Base-by-base conservation (phyloP, 2,888 invertebrate species). In the Galeopsomyia nigrocyanea region DNA sequence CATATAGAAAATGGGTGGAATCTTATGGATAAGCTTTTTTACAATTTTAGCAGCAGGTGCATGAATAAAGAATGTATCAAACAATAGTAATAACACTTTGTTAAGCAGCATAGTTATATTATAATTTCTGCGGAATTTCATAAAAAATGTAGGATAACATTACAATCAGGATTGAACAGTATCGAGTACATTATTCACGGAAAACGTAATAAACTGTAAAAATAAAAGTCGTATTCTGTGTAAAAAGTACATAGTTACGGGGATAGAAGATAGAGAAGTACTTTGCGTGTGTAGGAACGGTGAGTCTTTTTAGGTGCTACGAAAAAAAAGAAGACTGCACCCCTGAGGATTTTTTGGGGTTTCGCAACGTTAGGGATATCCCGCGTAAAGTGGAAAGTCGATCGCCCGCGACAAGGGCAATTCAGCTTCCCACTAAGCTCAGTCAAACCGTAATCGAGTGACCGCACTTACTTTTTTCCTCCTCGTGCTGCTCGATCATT, bases 301-400 rank as follows among this genome's bases (percentile, higher is more conserved):
- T 39, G 39, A 39, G 58, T 65, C 65, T 69, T 56, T 55, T 56
- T 49, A 62, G 66, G 67, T 69, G 51, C n/a, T 62, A 62, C 74
- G 75, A 75, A 72, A 71, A 75, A 72, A 71, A 75, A 69, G 69
- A 47, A 62, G 69, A 78, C 69, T 67, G 56, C 69, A 77, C 75
- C 75, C 74, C 47, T 53, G 73, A 71, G 76, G 69, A 71, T 71
- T 75, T 68, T 75, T 71, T 57, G 71, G 71, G 77, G 73, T 75
- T 77, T 77, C 73, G 77, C 76, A 69, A 64, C 75, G 76, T 77
- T 76, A 71, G 78, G 77, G 76, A 77, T 78, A 61, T 47, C 60
- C 60, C 7, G 47, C 21, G 63, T 56, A 74, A 74, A 74, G 74
- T 74, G 67, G 74, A 74, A 74, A 74, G 67, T 64, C 70, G 67